Evolutionary conservation across 2,888 invertebrate species (phyloP), one percentile per base, ranked within the genome.

Genomic region (Eurois occulta): DNA sequence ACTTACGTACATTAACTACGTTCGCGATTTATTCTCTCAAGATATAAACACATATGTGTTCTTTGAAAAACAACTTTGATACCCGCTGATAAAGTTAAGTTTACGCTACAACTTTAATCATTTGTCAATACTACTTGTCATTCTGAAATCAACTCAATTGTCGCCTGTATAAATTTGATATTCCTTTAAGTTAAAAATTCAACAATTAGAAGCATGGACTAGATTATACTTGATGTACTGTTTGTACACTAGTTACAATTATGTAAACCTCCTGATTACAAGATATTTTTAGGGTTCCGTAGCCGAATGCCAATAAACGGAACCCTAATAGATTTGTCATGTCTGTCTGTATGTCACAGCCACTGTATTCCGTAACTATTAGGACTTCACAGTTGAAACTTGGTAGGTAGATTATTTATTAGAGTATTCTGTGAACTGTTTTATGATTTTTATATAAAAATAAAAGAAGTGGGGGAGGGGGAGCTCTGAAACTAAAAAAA

Each of bases 211-310:
- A 65, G n/a, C n/a, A 16, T 3, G 16, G 8, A 41, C 16, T 16
- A 35, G 65, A 65, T n/a, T 28, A 28, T 41, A 28, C n/a, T 65
- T 41, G 91, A 89, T 90, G 88, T 91, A 70, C 86, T 88, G 78
- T 80, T 86, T 86, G 85, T 83, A 76, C 38, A 72, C 71, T 62
- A 79, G 35, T 38, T 18, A 46, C 71, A 64, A 46, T 55, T 86
- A 79, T 72, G 71, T 74, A 67, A 18, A 62, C 66, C 69, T 72
- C 65, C 24, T 72, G 80, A 81, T 78, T 84, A 72, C 71, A 74
- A 66, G 64, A 85, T 86, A 86, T 84, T 84, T n/a, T n/a, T n/a
- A n/a, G n/a, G n/a, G n/a, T n/a, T n/a, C n/a, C n/a, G n/a, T n/a
- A n/a, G n/a, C n/a, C n/a, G n/a, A n/a, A n/a, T n/a, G n/a, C n/a